Conservation (phyloP, 2,888 invertebrate species). For the Tenthredo livida region DNA sequence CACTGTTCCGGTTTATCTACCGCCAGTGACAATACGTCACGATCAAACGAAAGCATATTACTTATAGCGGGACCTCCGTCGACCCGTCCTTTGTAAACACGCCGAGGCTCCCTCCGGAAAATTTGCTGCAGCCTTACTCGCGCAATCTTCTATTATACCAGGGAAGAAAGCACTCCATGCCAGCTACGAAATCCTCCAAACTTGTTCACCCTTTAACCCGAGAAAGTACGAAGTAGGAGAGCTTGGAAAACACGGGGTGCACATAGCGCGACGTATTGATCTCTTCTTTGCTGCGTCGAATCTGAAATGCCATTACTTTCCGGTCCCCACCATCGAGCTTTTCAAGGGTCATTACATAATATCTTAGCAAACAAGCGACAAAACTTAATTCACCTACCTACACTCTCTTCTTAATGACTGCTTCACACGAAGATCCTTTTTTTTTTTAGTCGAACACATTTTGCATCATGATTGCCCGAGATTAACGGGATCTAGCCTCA, state of each 20-base stretch:
- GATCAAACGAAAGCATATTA: conserved; percentile 46
- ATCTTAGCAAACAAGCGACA: not conserved
- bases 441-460: not conserved
- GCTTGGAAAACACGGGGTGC: conserved; percentile 14
- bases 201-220: conserved; percentile 28
- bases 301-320: not conserved
- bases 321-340: not conserved
- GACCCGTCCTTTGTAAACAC: conserved; percentile 35
- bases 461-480: not conserved
- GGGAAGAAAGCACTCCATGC: conserved; percentile 23
- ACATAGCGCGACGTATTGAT: conserved; percentile 23
- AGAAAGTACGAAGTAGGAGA: not conserved
- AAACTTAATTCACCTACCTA: not conserved
- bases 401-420: not conserved
- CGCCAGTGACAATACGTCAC: conserved; percentile 31
- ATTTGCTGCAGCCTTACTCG: conserved; percentile 8
- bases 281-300: conserved; percentile 28
- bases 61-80: conserved; percentile 7
- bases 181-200: conserved; percentile 21
- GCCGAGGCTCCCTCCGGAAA: not conserved
- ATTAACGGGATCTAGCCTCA: not conserved
- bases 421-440: not conserved
- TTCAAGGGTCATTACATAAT: not conserved
- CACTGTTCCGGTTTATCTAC: conserved; percentile 36
- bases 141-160: conserved; percentile 17